Base-by-base conservation (phyloP, 2,113 vertebrate genomes). In the Calyptomena viridis region DNA sequence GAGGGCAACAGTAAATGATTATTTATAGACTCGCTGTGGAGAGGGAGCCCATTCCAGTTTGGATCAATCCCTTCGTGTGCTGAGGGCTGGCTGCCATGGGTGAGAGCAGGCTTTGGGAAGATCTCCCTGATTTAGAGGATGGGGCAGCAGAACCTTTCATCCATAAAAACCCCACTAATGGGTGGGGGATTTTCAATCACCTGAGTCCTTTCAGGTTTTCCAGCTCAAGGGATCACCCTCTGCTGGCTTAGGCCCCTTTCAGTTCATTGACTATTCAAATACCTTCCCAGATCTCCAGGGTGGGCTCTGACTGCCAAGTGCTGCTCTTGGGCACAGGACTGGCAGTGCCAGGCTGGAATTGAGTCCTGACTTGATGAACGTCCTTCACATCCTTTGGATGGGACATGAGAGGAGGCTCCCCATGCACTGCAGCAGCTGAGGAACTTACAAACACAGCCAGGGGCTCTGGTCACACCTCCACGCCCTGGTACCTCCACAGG, bases 271-370 rank as follows among this genome's bases (percentile, higher is more conserved):
- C 33, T 24, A 33, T 12, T 50, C 58, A 52, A 19, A 60, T 19
- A 6, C 1, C 46, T 60, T 17, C 49, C 28, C 23, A 28, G 7
- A 14, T 8, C 11, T 30, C 14, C 56, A 8, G 7, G 42, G 3
- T 3, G 42, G 21, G 46, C 37, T 60, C 27, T 16, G 50, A 31
- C 9, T 11, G 44, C n/a, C 1, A 1, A 31, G 37, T 1, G 0
- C 42, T 12, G 33, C 52, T 82, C 23, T 3, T 3, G 53, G 64
- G 59, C 33, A 30, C 47, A 11, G 7, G 35, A 33, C 17, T 12
- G 16, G 58, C 20, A 12, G 2, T 0, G 0, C 19, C 4, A 3
- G 4, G 2, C 3, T 13, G 55, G 22, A 74, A 9, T 12, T 0
- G 12, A 78, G 69, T 20, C 33, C 60, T 37, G 30, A 33, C 40